Conservation (phyloP, 1,140 invertebrate genomes). For the Drosophila aff. region DNA sequence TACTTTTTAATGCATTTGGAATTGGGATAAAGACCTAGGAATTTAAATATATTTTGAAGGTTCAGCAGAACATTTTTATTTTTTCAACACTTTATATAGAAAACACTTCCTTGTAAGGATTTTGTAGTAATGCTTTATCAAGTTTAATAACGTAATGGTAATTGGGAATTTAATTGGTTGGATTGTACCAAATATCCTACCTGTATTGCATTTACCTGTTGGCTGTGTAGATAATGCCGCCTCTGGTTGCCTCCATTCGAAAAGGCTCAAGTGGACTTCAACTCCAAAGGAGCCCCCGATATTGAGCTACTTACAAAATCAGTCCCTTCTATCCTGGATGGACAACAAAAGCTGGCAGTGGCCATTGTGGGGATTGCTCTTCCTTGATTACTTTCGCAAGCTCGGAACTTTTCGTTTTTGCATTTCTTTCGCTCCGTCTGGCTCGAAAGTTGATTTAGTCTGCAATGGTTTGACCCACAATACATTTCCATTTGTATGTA, state of each 20-base stretch:
- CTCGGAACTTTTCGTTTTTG: constrained; percentile 40
- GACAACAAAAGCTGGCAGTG: constrained; percentile 40
- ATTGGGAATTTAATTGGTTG: neutral
- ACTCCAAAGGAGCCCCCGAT: constrained; percentile 15
- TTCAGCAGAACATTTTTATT: no score
- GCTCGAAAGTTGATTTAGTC: constrained; percentile 42
- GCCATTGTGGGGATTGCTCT: constrained; percentile 37
- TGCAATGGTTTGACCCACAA: constrained; percentile 53
- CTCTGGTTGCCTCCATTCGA: constrained; percentile 18
- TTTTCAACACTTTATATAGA: neutral
- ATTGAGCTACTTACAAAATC: constrained; percentile 38
- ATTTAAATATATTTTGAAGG: no score
- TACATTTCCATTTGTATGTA: constrained; percentile 22
- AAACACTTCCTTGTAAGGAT: neutral
- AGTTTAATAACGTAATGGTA: neutral
- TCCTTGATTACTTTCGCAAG: constrained; percentile 50
- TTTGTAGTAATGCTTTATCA: neutral
- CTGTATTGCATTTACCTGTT: constrained; percentile 25
- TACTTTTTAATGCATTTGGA: neutral
- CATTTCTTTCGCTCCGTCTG: constrained; percentile 43
- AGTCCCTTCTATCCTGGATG: constrained; percentile 21
- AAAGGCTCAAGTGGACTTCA: constrained; percentile 31
- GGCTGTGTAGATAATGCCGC: constrained; percentile 25
- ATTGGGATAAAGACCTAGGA: neutral
- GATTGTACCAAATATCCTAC: neutral